These are phyloP conservation scores for Sphecodes monilicornis DNA, from an alignment of 2,888 invertebrate genomes.

Conservation along the genomic window DNA sequence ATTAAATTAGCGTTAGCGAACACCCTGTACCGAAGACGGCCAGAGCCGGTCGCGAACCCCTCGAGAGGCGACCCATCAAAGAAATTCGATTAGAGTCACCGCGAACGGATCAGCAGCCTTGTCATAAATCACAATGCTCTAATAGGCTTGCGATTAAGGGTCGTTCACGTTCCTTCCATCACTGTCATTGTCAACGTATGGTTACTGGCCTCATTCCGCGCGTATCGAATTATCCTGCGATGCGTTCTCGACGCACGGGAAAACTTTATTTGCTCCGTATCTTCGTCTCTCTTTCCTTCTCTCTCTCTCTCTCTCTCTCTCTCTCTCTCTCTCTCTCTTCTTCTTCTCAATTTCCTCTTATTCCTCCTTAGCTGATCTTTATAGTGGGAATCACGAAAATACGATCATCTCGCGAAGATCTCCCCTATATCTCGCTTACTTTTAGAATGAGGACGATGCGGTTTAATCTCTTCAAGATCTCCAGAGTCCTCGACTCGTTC, in stretches of 20 bases:
- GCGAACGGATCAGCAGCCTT: slow-evolving; percentile 57
- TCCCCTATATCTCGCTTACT: slow-evolving; percentile 85
- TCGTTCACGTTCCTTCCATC: slow-evolving; percentile 62
- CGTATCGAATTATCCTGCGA: slow-evolving; percentile 34
- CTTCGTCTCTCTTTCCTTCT: neutral
- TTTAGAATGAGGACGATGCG: slow-evolving; percentile 96
- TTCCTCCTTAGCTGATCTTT: neutral
- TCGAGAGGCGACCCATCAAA: slow-evolving; percentile 18
- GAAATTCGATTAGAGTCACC: slow-evolving; percentile 52
- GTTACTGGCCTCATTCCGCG: slow-evolving; percentile 53
- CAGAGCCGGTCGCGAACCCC: neutral
- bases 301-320: neutral
- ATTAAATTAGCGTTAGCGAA: neutral
- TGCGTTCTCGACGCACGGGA: neutral
- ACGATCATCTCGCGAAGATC: neutral
- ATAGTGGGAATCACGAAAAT: neutral
- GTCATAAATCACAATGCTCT: slow-evolving; percentile 53
- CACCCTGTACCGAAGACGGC: neutral
- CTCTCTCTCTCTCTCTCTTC: neutral
- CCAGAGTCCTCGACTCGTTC: slow-evolving; percentile 96
- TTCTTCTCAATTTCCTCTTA: neutral
- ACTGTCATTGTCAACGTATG: slow-evolving; percentile 70
- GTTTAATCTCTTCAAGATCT: slow-evolving; percentile 95
- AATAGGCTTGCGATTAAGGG: slow-evolving; percentile 78
- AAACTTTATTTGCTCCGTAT: neutral